Conservation (phyloP, 2,888 invertebrate species). For the Mesorhabditis sp. region DNA sequence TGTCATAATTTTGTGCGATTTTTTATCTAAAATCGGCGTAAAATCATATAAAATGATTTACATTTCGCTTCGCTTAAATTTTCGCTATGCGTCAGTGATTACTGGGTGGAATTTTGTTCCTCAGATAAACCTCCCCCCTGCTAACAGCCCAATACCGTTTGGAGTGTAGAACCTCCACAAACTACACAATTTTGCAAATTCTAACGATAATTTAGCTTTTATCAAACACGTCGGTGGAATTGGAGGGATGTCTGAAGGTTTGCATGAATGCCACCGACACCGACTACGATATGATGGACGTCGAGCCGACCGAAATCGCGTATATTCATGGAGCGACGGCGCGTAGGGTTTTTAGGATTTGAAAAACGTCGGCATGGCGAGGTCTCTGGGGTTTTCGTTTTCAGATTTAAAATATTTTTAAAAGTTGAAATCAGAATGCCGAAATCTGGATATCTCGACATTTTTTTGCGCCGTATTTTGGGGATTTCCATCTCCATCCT, state of each 20-base stretch:
- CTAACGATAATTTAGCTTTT: constrained; percentile 32
- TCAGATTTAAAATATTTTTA: constrained; percentile 7
- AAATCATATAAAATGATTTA: too few species aligned
- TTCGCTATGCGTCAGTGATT: too few species aligned
- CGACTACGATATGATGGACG: constrained; percentile 16
- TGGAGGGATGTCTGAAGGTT: constrained; percentile 51
- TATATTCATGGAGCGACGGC: constrained; percentile 58
- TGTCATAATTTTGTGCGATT: too few species aligned
- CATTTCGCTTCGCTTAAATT: too few species aligned
- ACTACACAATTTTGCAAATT: too few species aligned
- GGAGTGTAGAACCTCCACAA: too few species aligned
- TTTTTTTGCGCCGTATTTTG: neutral
- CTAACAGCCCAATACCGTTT: too few species aligned
- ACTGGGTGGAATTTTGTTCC: too few species aligned
- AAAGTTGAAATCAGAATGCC: constrained; percentile 4
- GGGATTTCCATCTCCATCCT: constrained; percentile 10
- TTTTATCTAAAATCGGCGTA: too few species aligned
- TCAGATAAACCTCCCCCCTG: too few species aligned
- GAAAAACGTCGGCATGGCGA: too few species aligned
- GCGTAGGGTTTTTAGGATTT: constrained; percentile 28
- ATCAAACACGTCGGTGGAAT: constrained; percentile 44
- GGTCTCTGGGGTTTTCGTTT: too few species aligned
- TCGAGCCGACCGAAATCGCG: constrained; percentile 30
- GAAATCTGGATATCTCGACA: neutral
- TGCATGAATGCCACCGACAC: constrained; percentile 48